Evolutionary conservation across 1,140 invertebrate genomes (phyloP).

Genomic region (Meteorus sp.): DNA sequence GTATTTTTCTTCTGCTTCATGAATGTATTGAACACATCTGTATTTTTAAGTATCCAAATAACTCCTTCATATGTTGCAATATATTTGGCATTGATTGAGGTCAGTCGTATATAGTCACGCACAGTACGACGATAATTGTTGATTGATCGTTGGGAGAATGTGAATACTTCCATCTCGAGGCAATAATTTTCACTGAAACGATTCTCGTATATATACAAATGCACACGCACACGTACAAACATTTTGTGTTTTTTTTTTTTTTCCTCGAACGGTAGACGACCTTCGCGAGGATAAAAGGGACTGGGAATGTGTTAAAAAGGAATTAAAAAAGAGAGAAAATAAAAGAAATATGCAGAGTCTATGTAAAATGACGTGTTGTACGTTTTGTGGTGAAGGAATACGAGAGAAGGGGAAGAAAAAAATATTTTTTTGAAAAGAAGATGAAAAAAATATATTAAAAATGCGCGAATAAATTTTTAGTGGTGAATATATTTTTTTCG

Average conservation of each 20-base stretch:
- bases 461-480: not conserved
- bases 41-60: slow-evolving; percentile 2
- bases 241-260: not conserved
- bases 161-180: not conserved
- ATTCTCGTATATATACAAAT: no score
- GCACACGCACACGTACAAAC: no score
- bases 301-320: not conserved
- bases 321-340: not conserved
- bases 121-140: slow-evolving; percentile 11
- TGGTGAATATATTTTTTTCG: slow-evolving; percentile 4
- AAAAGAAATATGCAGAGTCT: not conserved
- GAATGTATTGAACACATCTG: no score
- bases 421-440: not conserved
- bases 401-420: not conserved
- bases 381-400: not conserved
- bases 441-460: not conserved
- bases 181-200: not conserved
- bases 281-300: slow-evolving; percentile 2
- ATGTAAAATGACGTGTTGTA: no score
- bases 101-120: slow-evolving; percentile 6
- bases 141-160: slow-evolving; percentile 4
- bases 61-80: slow-evolving; percentile 1
- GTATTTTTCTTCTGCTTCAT: no score
- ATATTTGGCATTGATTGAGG: slow-evolving; percentile 4
- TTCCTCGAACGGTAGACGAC: not conserved